Evolutionary conservation across 1,140 invertebrate genomes (phyloP), one percentile per base, ranked within the genome.

Genomic region (Ylistrum balloti): DNA sequence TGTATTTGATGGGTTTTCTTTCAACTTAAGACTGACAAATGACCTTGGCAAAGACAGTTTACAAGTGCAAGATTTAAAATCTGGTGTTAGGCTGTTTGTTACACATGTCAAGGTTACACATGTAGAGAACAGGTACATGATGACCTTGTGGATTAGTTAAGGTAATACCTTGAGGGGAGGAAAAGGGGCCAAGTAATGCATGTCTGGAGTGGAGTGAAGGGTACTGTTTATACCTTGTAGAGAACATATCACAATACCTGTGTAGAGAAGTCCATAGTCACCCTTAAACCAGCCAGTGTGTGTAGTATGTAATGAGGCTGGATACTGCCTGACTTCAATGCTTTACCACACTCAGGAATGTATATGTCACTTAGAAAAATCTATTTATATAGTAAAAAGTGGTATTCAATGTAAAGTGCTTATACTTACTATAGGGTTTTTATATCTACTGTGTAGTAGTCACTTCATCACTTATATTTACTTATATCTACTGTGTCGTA

Each of bases 1-100:
- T 74, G 56, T 74, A 28, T 74, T 74, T n/a, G 56, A 28, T 74
- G 56, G n/a, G n/a, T 74, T 74, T 74, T 74, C 22, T 17, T 74
- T 7, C 56, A n/a, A n/a, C 22, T 2, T 74, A 22, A 74, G 56
- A 5, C 56, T 74, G 56, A 74, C 56, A 74, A 74, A 74, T 74
- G 56, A 28, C 56, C 56, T 74, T 74, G 56, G n/a, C n/a, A 17
- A 22, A 9, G 17, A 74, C n/a, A 28, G 0, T 28, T 74, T 74
- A 74, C 56, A 74, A 74, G 56, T 74, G 56, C 17, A 28, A n/a
- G 17, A 28, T 74, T 74, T 74, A 74, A 17, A 38, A 74, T 28
- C 22, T 74, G 11, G 56, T 74, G 56, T 74, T 74, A 74, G 56
- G 13, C 56, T 17, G 45, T n/a, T n/a, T n/a, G n/a, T 20, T 48